phyloP scores from a whole-genome alignment of 2,113 vertebrate species.

The Psettodes erumei region DNA sequence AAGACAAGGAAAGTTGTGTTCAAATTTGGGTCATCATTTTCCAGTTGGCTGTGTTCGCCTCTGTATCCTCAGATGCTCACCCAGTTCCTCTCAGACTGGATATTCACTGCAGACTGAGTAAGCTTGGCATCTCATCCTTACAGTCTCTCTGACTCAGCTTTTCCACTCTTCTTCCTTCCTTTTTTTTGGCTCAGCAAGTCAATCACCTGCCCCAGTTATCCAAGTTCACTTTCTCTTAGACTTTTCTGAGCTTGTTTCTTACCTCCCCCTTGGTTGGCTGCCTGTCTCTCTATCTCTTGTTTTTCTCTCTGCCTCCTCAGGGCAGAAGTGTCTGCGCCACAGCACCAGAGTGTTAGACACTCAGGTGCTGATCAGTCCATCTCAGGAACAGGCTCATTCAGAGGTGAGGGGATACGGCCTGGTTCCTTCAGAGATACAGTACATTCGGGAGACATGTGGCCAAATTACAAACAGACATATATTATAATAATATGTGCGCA shows the following conservation, averaged over 20 bases:
- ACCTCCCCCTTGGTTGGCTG: background rate
- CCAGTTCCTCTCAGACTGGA: constrained; percentile 43
- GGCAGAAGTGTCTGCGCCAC: constrained; percentile 92
- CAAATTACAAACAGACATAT: background rate
- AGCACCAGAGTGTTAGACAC: constrained; percentile 89
- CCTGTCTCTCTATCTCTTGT: constrained; percentile 9
- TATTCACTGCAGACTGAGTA: constrained; percentile 32
- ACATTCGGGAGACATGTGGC: background rate
- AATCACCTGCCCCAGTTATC: constrained; percentile 81
- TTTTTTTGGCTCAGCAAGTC: constrained; percentile 77
- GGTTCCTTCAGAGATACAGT: background rate
- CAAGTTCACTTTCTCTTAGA: constrained; percentile 77
- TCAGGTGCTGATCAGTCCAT: constrained; percentile 91
- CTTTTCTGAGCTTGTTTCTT: constrained; percentile 10
- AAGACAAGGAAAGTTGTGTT: constrained; percentile 30
- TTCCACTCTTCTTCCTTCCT: constrained; percentile 46
- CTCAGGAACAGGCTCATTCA: constrained; percentile 86
- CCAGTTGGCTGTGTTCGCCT: constrained; percentile 17
- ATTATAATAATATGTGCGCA: background rate
- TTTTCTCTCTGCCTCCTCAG: constrained; percentile 72
- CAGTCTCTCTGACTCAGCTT: constrained; percentile 63
- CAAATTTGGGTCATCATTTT: constrained; percentile 32
- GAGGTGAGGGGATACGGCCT: constrained; percentile 84
- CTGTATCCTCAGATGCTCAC: constrained; percentile 23
- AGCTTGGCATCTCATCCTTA: constrained; percentile 49